Evolutionary conservation across 2,888 invertebrate genomes (phyloP), one percentile per base, ranked within the genome.

Genomic region (Crepidodera aurea): DNA sequence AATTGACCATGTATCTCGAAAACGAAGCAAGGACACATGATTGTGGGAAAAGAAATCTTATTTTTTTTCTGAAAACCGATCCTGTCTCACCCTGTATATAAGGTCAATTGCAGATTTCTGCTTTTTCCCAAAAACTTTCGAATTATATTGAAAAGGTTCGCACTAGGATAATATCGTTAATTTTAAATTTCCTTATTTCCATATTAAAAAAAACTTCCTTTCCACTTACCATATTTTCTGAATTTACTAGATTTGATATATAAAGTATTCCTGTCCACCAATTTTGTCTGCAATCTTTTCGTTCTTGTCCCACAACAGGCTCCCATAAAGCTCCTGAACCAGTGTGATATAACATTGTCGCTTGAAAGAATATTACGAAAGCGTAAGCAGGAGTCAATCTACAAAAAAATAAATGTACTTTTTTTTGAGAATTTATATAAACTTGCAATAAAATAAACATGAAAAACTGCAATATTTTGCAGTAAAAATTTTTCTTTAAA

Each of bases 241-340:
- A 80, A 65, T 85, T 82, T 1, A 87, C 75, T 64, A 87, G 87
- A 72, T 88, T 88, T 73, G 79, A 84, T 27, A 88, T 72, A 82
- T 88, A 87, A 0, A 88, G 77, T 0, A 88, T 70, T 71, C 84
- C 86, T 1, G 85, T 75, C 88, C 88, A 88, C 87, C 88, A 88
- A 73, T 85, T 86, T 51, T 83, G 78, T 27, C 82, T 78, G 68
- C 88, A 89, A 16, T 82, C 80, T 0, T 74, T 77, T 0, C 82
- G 81, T 60, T 88, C 86, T 0, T 70, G 75, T 0, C 81, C 79
- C 6, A 85, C 77, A 1, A 83, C 78, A 1, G 82, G 73, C 69
- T 83, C 82, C 87, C 87, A 88, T 12, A 87, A 72, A 0, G 88
- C 88, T 0, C 88, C 88, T 0, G 82, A 81, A 0, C 87, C 88